These are phyloP conservation scores for Machaerirhynchus nigripectus DNA, from an alignment of 2,113 vertebrate species.

Conservation along the genomic window DNA sequence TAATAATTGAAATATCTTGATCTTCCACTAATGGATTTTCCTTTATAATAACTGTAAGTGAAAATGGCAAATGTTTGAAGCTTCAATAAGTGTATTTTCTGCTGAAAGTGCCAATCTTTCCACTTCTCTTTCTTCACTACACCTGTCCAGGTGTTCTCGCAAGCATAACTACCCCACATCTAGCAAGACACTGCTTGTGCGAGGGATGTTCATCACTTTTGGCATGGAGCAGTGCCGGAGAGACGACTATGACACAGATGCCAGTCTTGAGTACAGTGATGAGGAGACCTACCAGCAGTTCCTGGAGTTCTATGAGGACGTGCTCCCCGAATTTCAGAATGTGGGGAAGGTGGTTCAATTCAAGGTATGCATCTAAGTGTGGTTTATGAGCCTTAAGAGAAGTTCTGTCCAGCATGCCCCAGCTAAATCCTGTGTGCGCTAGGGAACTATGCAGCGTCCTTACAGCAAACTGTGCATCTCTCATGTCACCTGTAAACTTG, in stretches of 20 bases:
- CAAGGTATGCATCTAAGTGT: slow-evolving; percentile 77
- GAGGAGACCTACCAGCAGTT: slow-evolving; percentile 95
- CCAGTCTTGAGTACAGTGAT: slow-evolving; percentile 91
- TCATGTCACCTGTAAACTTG: background rate
- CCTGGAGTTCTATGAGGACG: slow-evolving; percentile 93
- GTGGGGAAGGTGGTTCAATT: slow-evolving; percentile 93
- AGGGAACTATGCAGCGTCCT: background rate
- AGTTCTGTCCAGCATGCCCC: background rate
- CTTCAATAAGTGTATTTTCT: background rate
- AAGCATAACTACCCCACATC: slow-evolving; percentile 85
- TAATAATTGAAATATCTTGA: background rate
- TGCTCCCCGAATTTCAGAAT: slow-evolving; percentile 89
- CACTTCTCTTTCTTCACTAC: background rate
- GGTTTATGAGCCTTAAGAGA: background rate
- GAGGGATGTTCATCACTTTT: slow-evolving; percentile 92
- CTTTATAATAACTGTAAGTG: background rate
- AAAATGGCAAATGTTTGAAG: background rate
- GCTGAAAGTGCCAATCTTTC: background rate
- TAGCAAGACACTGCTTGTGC: slow-evolving; percentile 88
- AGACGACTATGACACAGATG: slow-evolving; percentile 93
- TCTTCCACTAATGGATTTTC: background rate
- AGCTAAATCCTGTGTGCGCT: background rate
- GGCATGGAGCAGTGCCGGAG: slow-evolving; percentile 93
- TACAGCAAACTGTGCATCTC: background rate
- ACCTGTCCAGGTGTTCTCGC: slow-evolving; percentile 85